Percentiles rank a stretch among this genome's conserved stretches.
Conservation (phyloP, 2,888 invertebrate species). For the Sminthurinus aureus region DNA sequence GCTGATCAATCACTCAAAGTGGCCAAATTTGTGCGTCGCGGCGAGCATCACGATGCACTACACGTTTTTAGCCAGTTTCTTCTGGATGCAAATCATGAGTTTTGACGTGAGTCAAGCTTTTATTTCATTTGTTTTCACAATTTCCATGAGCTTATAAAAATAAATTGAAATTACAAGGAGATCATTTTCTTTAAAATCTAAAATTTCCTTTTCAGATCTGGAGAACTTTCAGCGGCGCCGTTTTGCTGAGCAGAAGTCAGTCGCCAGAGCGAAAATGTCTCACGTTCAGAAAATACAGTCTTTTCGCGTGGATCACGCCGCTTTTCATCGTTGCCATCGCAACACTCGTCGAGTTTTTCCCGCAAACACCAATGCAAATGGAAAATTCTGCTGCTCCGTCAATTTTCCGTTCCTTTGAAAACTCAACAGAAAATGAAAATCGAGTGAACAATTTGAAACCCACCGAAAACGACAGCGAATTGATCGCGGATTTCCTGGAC, state of each 20-base stretch:
- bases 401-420: no score
- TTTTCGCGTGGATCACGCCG: constrained; percentile 64
- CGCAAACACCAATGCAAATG: no score
- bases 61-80: constrained; percentile 64
- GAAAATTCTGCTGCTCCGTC: no score
- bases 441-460: no score
- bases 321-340: constrained; percentile 61
- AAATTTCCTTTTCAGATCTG: constrained; percentile 60
- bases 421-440: no score
- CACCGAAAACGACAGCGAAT: no score
- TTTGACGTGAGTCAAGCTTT: constrained; percentile 61
- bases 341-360: constrained; percentile 48
- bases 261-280: constrained; percentile 7
- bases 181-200: not conserved
- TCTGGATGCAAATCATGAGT: constrained; percentile 66
- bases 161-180: no score
- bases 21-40: constrained; percentile 54
- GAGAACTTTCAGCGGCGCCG: constrained; percentile 62
- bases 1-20: constrained; percentile 46
- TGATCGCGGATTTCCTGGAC: constrained; percentile 30
- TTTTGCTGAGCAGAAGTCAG: constrained; percentile 13
- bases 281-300: constrained; percentile 60
- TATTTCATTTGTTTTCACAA: no score
- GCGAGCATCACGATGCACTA: constrained; percentile 63
- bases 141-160: no score